A percentile compares a stretch with the other conserved stretches of the same genome.
These are phyloP conservation scores for Epinephelus fuscoguttatus DNA, from an alignment of 2,113 vertebrate species.

Conservation along the genomic window DNA sequence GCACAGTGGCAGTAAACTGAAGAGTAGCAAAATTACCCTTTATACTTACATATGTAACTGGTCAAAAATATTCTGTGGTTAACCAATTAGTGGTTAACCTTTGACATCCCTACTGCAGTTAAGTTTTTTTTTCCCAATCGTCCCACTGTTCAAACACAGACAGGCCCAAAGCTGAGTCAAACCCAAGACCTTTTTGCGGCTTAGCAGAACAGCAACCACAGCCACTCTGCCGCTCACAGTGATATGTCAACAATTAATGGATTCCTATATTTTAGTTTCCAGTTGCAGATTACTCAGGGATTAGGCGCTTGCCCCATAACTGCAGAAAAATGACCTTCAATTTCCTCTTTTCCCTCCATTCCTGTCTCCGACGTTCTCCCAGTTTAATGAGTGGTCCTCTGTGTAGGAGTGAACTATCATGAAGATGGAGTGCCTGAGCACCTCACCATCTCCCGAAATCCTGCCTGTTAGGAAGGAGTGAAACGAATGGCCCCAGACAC, in stretches of 20 bases:
- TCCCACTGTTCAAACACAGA: not conserved
- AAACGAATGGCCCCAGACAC: conserved; percentile 84
- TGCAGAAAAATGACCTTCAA: conserved; percentile 32
- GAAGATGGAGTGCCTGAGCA: conserved; percentile 73
- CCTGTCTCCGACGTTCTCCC: conserved; percentile 48
- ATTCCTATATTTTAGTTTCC: not conserved
- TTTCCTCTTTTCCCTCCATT: conserved; percentile 23
- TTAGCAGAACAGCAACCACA: not conserved
- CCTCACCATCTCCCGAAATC: conserved; percentile 74
- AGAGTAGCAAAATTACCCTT: no score
- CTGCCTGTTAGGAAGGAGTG: conserved; percentile 60
- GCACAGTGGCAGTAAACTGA: no score
- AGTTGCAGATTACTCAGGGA: conserved; percentile 6
- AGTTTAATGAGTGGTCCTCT: conserved; percentile 65
- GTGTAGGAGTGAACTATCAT: conserved; percentile 68
- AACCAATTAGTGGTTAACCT: no score
- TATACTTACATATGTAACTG: no score
- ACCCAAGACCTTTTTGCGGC: not conserved
- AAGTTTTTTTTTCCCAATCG: not conserved
- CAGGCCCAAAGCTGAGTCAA: not conserved
- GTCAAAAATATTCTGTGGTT: no score
- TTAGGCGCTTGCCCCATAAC: conserved; percentile 1
- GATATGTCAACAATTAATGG: not conserved
- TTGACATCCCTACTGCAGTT: not conserved
- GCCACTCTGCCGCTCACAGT: not conserved